phyloP scores from a whole-genome alignment of 2,888 invertebrate genomes.

The Invenusta paracnida region DNA sequence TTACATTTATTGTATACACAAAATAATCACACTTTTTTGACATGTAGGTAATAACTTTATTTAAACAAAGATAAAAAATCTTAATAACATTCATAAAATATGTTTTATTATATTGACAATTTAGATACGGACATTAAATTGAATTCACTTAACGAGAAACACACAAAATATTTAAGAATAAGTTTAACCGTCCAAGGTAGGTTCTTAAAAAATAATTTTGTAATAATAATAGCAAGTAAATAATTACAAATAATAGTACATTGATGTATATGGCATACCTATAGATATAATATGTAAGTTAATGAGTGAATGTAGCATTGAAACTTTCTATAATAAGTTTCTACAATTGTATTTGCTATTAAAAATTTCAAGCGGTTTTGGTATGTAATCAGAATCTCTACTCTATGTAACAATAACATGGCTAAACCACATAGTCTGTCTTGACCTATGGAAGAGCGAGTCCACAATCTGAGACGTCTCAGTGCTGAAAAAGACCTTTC shows the following conservation, averaged over 20 bases:
- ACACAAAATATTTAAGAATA: too few relatives aligned
- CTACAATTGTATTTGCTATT: conserved; percentile 10
- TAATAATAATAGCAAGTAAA: neutral
- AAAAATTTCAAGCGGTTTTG: neutral
- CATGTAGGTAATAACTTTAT: too few relatives aligned
- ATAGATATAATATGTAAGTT: neutral
- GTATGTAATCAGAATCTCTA: neutral
- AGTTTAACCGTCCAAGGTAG: too few relatives aligned
- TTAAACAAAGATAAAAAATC: too few relatives aligned
- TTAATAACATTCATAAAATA: too few relatives aligned
- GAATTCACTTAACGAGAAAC: too few relatives aligned
- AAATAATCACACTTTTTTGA: too few relatives aligned
- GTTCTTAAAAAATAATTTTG: too few relatives aligned
- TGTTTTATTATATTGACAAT: too few relatives aligned
- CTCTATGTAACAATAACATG: neutral
- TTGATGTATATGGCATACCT: neutral
- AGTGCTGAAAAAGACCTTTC: neutral
- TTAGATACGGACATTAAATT: too few relatives aligned
- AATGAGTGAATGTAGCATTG: neutral
- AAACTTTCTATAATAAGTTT: neutral
- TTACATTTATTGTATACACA: too few relatives aligned
- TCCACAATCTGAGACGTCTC: neutral
- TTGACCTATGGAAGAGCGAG: neutral
- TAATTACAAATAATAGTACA: neutral
- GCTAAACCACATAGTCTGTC: neutral